Evolutionary conservation across 2,888 invertebrate genomes (phyloP).

Genomic region (Chromoteleia sp.): DNA sequence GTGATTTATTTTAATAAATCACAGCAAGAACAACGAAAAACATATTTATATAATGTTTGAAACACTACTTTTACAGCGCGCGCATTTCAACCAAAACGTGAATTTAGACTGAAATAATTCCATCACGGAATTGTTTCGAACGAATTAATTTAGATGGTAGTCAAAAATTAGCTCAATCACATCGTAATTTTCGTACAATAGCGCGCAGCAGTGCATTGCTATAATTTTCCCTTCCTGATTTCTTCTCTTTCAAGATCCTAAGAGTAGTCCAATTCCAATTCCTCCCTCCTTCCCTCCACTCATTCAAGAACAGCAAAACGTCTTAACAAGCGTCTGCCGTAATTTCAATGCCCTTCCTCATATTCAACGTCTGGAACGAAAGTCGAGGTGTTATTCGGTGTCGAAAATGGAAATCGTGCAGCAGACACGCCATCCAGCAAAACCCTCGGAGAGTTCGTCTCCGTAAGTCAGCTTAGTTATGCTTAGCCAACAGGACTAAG

Average conservation of each 20-base stretch:
- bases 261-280: slow-evolving; percentile 21
- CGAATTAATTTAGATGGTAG: no score
- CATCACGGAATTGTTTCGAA: no score
- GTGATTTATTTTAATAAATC: no score
- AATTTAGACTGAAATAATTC: no score
- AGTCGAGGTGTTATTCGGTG: slow-evolving; percentile 35
- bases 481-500: slow-evolving; percentile 62
- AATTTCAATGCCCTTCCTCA: slow-evolving; percentile 24
- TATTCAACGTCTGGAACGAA: slow-evolving; percentile 20
- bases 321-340: slow-evolving; percentile 26
- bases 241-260: background rate
- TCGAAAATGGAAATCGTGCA: slow-evolving; percentile 57
- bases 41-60: no score
- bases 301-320: slow-evolving; percentile 14
- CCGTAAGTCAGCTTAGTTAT: slow-evolving; percentile 63
- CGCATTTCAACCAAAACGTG: no score
- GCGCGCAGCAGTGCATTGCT: no score
- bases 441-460: slow-evolving; percentile 54
- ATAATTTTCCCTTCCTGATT: background rate
- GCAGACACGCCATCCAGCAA: slow-evolving; percentile 33
- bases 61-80: no score
- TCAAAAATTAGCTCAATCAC: no score
- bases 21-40: no score
- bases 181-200: no score
- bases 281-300: no score